These are phyloP conservation scores for Chesias legatella DNA, from an alignment of 2,888 invertebrate species.

Conservation along the genomic window DNA sequence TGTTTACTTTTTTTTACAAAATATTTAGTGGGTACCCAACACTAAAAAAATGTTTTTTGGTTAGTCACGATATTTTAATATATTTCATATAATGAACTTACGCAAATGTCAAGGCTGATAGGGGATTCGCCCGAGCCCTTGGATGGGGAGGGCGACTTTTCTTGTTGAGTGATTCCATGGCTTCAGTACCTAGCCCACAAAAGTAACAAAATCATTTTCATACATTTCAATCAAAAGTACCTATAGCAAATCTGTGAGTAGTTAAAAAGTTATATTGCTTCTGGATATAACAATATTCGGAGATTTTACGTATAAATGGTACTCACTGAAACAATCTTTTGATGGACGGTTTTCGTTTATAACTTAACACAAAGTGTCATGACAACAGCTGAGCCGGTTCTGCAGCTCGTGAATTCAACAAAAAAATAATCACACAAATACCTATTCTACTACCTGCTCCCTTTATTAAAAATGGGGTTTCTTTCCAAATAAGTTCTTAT, in stretches of 20 bases:
- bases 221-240: background rate
- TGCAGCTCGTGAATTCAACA: conserved; percentile 10
- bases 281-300: no score
- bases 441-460: conserved; percentile 21
- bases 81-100: no score
- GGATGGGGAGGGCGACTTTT: conserved; percentile 81
- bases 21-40: no score
- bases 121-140: conserved; percentile 82
- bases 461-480: conserved; percentile 6
- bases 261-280: no score
- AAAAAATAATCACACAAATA: conserved; percentile 14
- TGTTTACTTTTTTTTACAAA: background rate
- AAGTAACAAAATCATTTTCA: background rate
- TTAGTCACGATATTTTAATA: background rate
- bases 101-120: conserved; percentile 85
- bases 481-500: background rate
- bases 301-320: no score
- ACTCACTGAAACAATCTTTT: conserved; percentile 14
- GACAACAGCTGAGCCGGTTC: conserved; percentile 12
- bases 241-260: no score
- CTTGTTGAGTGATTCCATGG: conserved; percentile 79
- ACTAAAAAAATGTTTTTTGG: background rate
- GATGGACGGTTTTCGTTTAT: conserved; percentile 7
- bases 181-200: conserved; percentile 4
- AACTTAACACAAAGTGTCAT: conserved; percentile 11